Conservation (phyloP, 64 coral and sea anemone species). For the Montipora sp. region DNA sequence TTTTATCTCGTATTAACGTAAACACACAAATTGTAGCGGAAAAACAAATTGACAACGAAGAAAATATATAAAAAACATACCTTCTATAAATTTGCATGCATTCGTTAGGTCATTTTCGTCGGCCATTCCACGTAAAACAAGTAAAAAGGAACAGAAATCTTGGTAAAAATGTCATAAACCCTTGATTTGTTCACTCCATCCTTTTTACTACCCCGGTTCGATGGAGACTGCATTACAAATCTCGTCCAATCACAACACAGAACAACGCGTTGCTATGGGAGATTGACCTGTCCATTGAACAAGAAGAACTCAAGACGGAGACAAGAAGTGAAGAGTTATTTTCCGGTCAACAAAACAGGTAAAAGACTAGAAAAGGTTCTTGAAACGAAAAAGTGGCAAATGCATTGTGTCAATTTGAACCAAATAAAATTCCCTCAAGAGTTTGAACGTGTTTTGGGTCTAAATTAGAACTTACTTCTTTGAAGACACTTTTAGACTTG, state of each 20-base stretch:
- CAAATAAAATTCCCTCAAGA: too few relatives aligned
- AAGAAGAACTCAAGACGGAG: background rate
- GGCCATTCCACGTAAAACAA: slow-evolving; percentile 69
- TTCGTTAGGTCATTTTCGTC: slow-evolving; percentile 89
- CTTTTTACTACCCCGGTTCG: background rate
- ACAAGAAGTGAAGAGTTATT: background rate
- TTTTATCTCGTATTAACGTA: slow-evolving; percentile 5
- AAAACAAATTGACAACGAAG: slow-evolving; percentile 31
- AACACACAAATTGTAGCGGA: slow-evolving; percentile 6
- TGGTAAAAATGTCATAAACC: background rate
- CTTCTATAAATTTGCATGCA: slow-evolving; percentile 92
- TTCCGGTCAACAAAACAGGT: background rate
- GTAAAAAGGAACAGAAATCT: slow-evolving; percentile 58
- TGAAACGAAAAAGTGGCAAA: background rate
- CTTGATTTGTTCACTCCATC: slow-evolving; percentile 4
- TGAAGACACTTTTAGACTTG: too few relatives aligned
- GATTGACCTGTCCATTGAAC: slow-evolving; percentile 24
- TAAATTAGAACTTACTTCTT: too few relatives aligned
- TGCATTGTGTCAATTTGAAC: background rate
- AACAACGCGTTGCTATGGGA: slow-evolving; percentile 42
- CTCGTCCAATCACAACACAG: slow-evolving; percentile 34
- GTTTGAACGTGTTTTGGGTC: too few relatives aligned
- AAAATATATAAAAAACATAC: slow-evolving; percentile 60
- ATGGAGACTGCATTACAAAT: slow-evolving; percentile 28
- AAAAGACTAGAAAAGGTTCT: background rate